These are phyloP conservation scores for Syrphus vitripennis DNA, from an alignment of 2,888 invertebrate genomes.

Conservation along the genomic window DNA sequence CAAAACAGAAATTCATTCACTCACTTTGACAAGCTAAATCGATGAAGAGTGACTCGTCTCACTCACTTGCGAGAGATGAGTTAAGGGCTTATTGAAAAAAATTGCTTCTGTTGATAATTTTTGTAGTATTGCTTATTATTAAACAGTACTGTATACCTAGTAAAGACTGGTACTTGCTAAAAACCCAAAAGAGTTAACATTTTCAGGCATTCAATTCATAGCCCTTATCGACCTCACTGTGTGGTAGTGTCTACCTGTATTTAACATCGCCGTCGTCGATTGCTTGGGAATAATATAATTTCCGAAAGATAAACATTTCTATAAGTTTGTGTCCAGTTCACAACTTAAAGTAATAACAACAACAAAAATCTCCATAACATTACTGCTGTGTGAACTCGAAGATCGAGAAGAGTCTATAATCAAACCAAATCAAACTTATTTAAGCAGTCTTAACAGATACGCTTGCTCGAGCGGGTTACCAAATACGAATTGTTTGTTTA, in stretches of 20 bases:
- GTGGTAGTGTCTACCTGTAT: slow-evolving; percentile 16
- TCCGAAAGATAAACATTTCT: slow-evolving; percentile 39
- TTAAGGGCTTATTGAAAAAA: too few species aligned
- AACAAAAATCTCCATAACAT: slow-evolving; percentile 9
- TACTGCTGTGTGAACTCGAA: slow-evolving; percentile 26
- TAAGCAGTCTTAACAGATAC: slow-evolving; percentile 60
- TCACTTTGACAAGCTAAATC: too few species aligned
- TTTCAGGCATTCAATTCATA: background rate
- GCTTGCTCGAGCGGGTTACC: slow-evolving; percentile 54
- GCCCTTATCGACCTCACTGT: slow-evolving; percentile 36
- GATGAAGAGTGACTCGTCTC: too few species aligned
- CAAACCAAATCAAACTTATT: slow-evolving; percentile 55
- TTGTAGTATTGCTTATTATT: too few species aligned
- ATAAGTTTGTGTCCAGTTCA: slow-evolving; percentile 22
- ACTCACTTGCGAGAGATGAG: too few species aligned
- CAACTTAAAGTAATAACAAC: background rate
- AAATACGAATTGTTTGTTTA: slow-evolving; percentile 21
- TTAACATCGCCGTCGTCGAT: too few species aligned
- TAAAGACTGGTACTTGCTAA: too few species aligned
- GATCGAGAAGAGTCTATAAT: slow-evolving; percentile 62
- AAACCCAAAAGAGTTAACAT: too few species aligned
- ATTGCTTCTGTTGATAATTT: too few species aligned
- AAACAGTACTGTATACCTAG: too few species aligned
- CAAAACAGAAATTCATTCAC: too few species aligned
- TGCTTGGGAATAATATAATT: slow-evolving; percentile 26